Evolutionary conservation across 2,113 vertebrate species (phyloP).

Genomic region (Pseudorhombus dupliciocellatus): DNA sequence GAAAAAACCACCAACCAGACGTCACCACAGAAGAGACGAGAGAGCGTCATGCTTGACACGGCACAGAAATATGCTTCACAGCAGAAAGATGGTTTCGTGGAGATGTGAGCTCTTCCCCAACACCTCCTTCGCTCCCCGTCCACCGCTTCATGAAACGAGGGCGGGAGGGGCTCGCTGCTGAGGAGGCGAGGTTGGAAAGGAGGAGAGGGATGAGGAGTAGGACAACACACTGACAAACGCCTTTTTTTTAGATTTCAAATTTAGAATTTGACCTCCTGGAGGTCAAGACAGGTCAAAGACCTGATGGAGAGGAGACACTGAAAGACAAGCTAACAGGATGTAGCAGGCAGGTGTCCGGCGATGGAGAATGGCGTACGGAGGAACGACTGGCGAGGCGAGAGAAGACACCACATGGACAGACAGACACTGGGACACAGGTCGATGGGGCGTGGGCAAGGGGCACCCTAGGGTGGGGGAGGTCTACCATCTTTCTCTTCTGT

Average conservation of each 20-base stretch:
- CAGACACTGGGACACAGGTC: slow-evolving; percentile 37
- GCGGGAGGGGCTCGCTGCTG: slow-evolving; percentile 19
- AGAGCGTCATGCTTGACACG: slow-evolving; percentile 60
- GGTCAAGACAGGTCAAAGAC: neutral
- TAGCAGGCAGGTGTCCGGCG: slow-evolving; percentile 32
- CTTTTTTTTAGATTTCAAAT: neutral
- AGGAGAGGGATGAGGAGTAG: slow-evolving; percentile 2
- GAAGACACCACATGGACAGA: slow-evolving; percentile 62
- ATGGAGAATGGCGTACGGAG: slow-evolving; percentile 58
- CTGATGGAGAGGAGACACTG: neutral
- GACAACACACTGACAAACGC: neutral
- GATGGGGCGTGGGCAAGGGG: slow-evolving; percentile 47
- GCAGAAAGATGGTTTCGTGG: slow-evolving; percentile 74
- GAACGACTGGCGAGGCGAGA: slow-evolving; percentile 62
- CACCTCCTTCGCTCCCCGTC: slow-evolving; percentile 31
- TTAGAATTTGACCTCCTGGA: neutral
- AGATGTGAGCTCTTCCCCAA: slow-evolving; percentile 12
- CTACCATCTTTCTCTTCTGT: slow-evolving; percentile 95
- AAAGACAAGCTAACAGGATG: slow-evolving; percentile 5
- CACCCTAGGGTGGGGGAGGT: slow-evolving; percentile 78
- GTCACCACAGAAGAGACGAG: slow-evolving; percentile 71
- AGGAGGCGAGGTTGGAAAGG: slow-evolving; percentile 20
- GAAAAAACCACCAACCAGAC: slow-evolving; percentile 71
- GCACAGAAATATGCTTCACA: slow-evolving; percentile 58
- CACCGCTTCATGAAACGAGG: neutral